These are phyloP conservation scores for Pogonomyrmex barbatus DNA, from an alignment of 1,140 invertebrate genomes.

Conservation along the genomic window DNA sequence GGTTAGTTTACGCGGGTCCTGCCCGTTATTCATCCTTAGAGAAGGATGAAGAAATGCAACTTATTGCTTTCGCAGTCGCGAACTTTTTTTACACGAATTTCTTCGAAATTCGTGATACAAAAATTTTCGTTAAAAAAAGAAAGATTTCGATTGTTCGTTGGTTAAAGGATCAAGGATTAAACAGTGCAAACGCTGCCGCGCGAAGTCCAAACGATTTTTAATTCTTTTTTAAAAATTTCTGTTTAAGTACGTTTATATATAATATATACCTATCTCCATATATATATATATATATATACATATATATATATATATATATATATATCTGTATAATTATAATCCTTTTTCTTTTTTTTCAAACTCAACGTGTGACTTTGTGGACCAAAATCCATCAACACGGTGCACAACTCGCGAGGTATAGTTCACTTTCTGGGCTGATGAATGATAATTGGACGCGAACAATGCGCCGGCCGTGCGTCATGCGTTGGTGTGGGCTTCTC, in stretches of 20 bases:
- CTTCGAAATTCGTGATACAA: not conserved
- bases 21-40: not conserved
- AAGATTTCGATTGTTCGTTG: not conserved
- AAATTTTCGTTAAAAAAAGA: not conserved
- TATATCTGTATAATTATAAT: slow-evolving; percentile 52
- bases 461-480: slow-evolving; percentile 87
- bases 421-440: slow-evolving; percentile 93
- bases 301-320: too few relatives aligned
- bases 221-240: slow-evolving; percentile 51
- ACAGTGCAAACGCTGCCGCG: too few relatives aligned
- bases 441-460: slow-evolving; percentile 88
- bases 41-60: not conserved
- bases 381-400: not conserved
- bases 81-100: not conserved
- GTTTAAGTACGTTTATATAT: slow-evolving; percentile 56
- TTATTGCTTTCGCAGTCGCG: not conserved
- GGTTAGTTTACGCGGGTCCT: slow-evolving; percentile 10
- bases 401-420: not conserved
- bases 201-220: slow-evolving; percentile 5
- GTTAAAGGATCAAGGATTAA: slow-evolving; percentile 21
- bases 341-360: slow-evolving; percentile 32
- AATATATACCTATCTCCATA: slow-evolving; percentile 46
- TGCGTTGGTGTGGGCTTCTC: slow-evolving; percentile 90
- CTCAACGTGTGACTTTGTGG: slow-evolving; percentile 51
- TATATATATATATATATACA: slow-evolving; percentile 50